Evolutionary conservation across 2,797 vertebrate species (phyloP), one percentile per base, ranked within the genome.

Genomic region (Rhynchotus rufescens): DNA sequence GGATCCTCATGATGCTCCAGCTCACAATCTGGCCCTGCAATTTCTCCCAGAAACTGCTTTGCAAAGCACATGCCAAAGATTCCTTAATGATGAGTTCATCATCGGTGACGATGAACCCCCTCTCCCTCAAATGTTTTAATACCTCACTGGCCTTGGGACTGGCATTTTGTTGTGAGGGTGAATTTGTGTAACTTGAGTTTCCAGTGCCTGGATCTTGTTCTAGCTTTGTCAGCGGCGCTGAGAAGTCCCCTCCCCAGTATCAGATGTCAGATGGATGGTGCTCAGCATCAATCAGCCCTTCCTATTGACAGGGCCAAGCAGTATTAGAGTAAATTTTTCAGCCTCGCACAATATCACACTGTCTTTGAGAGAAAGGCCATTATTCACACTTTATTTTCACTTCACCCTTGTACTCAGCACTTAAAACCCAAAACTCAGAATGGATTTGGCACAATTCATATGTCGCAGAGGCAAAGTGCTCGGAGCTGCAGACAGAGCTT

Each of bases 351-450:
- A 9, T 67, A 93, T 83, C 94, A 94, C 78, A 45, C 84, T 86
- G 91, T 79, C 84, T 96, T 90, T 90, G 79, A 94, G 76, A 89
- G 77, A 88, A 95, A 89, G 85, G 76, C 67, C 87, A 94, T 92
- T 94, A 92, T 92, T 93, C 92, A 91, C 92, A 92, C 90, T 94
- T 96, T 90, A 95, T 96, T 96, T 94, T 95, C 93, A 94, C 95
- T 95, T 96, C 90, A 91, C 32, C 73, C 86, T 91, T 91, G 69
- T 90, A 76, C 76, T 92, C 34, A 1, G 87, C 89, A 79, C 90
- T 92, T 96, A 92, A 90, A 96, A 95, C 88, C 88, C 93, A 94
- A 93, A 95, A 52, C 88, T 80, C 86, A 60, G 16, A 95, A 93
- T 78, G 81, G 62, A 90, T 93, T 95, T 96, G 90, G 92, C 94